Base-by-base conservation (phyloP, 2,113 vertebrate genomes). In the mouse (Mus musculus) region DNA sequence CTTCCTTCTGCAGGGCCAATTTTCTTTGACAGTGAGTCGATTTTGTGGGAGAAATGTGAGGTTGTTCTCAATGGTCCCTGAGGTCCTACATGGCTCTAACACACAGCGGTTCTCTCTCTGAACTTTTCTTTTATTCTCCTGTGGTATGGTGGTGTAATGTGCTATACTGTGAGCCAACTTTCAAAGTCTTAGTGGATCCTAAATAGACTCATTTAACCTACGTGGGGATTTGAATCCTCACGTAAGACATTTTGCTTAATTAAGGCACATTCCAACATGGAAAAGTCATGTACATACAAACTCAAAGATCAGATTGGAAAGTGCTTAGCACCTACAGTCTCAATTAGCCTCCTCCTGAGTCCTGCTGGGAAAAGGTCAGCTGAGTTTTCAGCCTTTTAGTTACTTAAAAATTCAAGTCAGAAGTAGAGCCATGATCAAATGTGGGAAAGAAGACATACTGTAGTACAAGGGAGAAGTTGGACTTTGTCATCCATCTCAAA, bases 231-330 rank as follows among this genome's bases (percentile, higher is more conserved):
- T 98, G 98, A 98, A 98, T 98, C 96, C 95, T 98, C 98, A 97
- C 95, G 56, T 97, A 97, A 99, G 97, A 98, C 97, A 97, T 98
- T 98, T 96, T 96, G 97, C 95, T 98, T 98, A 99, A 99, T 99
- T 98, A 99, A 98, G 97, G 97, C 96, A 98, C 98, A 98, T 98
- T 98, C 98, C 97, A 97, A 98, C 98, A 98, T 95, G 98, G 98
- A 97, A 97, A 97, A 97, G 95, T 98, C 97, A 93, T 97, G 95
- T 98, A 98, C 97, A 96, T 97, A 98, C 97, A 98, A 98, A 98
- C 97, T 90, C 95, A 97, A 97, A 96, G 96, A 96, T 98, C 98
- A 98, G 97, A 97, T 98, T 98, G 98, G 98, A 98, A 98, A 95
- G 91, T 65, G 63, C 96, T 96, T 96, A 97, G 97, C 73, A 97